A percentile compares a stretch with the other conserved stretches of the same genome.
phyloP scores from a whole-genome alignment of 1,140 invertebrate species.

The Temnothorax curvispinosus region DNA sequence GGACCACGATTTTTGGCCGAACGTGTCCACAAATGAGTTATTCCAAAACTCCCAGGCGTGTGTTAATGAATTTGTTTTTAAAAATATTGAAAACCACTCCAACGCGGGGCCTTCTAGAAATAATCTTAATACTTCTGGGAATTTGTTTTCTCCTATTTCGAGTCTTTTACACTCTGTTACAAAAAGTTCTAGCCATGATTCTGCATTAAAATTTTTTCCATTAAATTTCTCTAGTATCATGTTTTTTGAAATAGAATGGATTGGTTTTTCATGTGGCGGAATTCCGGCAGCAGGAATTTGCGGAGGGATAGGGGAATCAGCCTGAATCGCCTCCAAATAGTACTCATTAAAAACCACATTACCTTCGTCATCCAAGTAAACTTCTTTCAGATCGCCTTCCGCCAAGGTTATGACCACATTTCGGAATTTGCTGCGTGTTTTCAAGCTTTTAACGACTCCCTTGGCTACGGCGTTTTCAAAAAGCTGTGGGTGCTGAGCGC shows the following conservation, averaged over 20 bases:
- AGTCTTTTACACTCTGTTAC: slow-evolving; percentile 53
- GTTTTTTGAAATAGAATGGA: slow-evolving; percentile 40
- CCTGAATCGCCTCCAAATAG: background rate
- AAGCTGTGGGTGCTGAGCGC: background rate
- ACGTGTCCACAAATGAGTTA: slow-evolving; percentile 58
- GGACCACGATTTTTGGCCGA: slow-evolving; percentile 33
- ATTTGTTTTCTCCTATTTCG: slow-evolving; percentile 32
- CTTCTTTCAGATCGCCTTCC: background rate
- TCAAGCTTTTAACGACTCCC: slow-evolving; percentile 30
- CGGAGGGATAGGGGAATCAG: background rate
- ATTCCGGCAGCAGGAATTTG: background rate
- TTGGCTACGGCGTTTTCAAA: slow-evolving; percentile 33
- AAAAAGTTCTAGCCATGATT: slow-evolving; percentile 42
- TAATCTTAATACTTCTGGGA: slow-evolving; percentile 47
- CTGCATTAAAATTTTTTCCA: slow-evolving; percentile 49
- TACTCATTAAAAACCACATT: slow-evolving; percentile 31
- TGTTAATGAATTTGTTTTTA: slow-evolving; percentile 41
- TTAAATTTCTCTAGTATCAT: background rate
- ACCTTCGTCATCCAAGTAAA: slow-evolving; percentile 11
- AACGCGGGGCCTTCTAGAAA: slow-evolving; percentile 50
- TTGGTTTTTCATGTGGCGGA: background rate
- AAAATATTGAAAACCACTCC: slow-evolving; percentile 47
- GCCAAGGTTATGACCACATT: slow-evolving; percentile 1
- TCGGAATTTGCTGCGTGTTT: background rate
- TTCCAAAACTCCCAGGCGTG: slow-evolving; percentile 48